phyloP scores from a whole-genome alignment of 2,797 vertebrate genomes.

The Euphonia xanthogaster region DNA sequence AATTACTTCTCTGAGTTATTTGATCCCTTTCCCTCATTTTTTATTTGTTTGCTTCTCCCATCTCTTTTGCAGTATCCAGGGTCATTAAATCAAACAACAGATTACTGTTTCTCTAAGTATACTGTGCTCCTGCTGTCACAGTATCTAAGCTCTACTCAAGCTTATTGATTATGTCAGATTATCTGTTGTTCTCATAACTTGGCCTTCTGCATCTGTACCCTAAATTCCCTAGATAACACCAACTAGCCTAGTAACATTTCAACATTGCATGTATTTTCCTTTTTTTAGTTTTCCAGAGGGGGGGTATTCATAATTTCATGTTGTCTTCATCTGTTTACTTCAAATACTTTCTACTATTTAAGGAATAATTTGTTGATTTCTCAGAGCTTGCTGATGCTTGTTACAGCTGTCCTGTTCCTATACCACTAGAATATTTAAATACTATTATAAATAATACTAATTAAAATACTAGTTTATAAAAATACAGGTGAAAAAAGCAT shows the following conservation, averaged over 20 bases:
- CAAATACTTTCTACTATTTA: background rate
- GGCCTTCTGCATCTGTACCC: background rate
- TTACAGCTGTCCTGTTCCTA: background rate
- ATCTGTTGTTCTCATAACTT: background rate
- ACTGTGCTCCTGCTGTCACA: background rate
- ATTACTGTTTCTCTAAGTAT: background rate
- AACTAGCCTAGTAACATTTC: background rate
- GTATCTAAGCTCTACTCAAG: background rate
- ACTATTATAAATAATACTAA: background rate
- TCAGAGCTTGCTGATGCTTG: background rate
- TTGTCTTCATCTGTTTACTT: background rate
- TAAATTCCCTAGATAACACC: background rate
- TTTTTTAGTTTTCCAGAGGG: background rate
- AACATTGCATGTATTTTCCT: background rate
- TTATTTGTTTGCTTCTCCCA: background rate
- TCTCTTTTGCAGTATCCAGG: background rate
- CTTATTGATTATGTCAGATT: background rate
- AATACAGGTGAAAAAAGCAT: background rate
- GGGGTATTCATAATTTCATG: background rate
- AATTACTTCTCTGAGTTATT: background rate
- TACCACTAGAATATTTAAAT: background rate
- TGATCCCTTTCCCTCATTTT: background rate
- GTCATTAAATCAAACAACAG: background rate
- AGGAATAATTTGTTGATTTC: background rate
- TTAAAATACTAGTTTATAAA: background rate